These are phyloP conservation scores for Gobius niger DNA, from an alignment of 2,113 vertebrate species.

Conservation along the genomic window DNA sequence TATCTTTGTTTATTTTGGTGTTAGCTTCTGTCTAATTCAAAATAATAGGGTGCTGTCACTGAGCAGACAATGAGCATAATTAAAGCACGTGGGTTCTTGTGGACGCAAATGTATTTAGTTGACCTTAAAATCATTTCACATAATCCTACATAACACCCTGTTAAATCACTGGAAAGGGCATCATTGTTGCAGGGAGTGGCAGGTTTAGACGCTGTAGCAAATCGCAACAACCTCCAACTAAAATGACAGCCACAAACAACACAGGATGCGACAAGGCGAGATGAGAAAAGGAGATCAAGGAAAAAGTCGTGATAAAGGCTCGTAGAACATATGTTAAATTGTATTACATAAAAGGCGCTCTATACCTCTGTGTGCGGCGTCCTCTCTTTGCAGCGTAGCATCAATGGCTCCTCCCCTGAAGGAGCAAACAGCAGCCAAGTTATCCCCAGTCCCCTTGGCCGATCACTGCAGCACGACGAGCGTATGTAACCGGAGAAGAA, in stretches of 20 bases:
- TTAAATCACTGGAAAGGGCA: slow-evolving; percentile 55
- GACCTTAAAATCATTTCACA: background rate
- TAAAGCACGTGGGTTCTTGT: background rate
- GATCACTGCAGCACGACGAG: slow-evolving; percentile 44
- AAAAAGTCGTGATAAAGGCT: slow-evolving; percentile 12
- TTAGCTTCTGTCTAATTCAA: too few relatives aligned
- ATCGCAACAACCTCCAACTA: slow-evolving; percentile 46
- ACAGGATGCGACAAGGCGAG: background rate
- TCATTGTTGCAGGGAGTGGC: slow-evolving; percentile 80
- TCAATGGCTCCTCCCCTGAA: slow-evolving; percentile 77
- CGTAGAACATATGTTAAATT: slow-evolving; percentile 38
- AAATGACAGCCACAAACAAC: slow-evolving; percentile 3
- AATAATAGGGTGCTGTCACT: background rate
- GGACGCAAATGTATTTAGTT: slow-evolving; percentile 2
- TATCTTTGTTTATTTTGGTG: background rate
- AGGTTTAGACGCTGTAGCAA: slow-evolving; percentile 55
- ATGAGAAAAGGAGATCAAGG: background rate
- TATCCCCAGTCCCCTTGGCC: slow-evolving; percentile 48
- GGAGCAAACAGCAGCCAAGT: slow-evolving; percentile 56
- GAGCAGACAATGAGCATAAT: background rate
- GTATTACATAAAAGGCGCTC: slow-evolving; percentile 60
- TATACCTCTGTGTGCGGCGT: slow-evolving; percentile 71
- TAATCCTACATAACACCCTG: slow-evolving; percentile 7
- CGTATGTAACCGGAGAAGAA: slow-evolving; percentile 19
- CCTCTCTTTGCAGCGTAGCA: slow-evolving; percentile 64